These are phyloP conservation scores for Lasioglossum vierecki DNA, from an alignment of 2,888 invertebrate species.

Conservation along the genomic window DNA sequence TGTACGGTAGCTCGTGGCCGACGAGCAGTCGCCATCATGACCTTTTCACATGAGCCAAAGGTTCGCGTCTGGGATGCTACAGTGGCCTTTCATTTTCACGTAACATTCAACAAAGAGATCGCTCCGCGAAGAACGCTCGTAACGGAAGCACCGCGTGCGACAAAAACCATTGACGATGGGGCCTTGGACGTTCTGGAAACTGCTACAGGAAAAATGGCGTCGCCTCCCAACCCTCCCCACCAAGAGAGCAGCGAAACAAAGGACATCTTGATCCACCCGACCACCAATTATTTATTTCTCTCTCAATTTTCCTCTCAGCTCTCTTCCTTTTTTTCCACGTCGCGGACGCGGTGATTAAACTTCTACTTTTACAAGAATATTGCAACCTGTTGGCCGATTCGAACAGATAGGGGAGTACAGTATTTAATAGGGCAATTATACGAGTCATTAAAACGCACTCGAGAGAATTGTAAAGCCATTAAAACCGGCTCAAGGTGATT, in stretches of 20 bases:
- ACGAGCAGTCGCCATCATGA: constrained; percentile 4
- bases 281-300: not conserved
- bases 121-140: not conserved
- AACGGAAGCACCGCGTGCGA: not conserved
- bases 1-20: not conserved
- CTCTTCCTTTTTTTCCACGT: not conserved
- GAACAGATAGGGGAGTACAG: not conserved
- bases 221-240: not conserved
- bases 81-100: constrained; percentile 18
- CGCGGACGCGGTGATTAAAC: not conserved
- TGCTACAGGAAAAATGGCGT: not conserved
- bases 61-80: constrained; percentile 19
- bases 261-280: not conserved
- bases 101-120: constrained; percentile 20
- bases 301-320: not conserved
- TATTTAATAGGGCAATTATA: not conserved
- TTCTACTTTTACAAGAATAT: not conserved
- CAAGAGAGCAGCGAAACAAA: not conserved
- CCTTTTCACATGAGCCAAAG: constrained; percentile 20
- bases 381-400: not conserved
- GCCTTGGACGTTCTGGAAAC: not conserved
- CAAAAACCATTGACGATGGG: not conserved
- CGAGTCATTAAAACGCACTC: not conserved
- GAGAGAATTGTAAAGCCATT: not conserved
- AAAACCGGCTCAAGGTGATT: not conserved